A percentile compares a stretch with the other conserved stretches of the same genome.
phyloP scores from a whole-genome alignment of 1,140 invertebrate genomes.

The Megalopta genalis region DNA sequence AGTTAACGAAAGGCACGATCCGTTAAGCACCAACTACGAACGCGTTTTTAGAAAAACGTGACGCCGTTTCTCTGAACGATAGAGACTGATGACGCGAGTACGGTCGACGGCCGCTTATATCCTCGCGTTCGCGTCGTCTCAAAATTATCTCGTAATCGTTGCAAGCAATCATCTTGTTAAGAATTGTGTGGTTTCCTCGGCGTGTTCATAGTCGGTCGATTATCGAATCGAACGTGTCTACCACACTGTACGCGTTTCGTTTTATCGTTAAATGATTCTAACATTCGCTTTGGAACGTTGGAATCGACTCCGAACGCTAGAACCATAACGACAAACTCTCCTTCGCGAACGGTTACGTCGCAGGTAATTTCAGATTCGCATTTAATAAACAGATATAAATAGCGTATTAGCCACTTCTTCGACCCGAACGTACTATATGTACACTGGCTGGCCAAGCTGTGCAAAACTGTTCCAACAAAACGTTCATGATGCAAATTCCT shows the following conservation, averaged over 20 bases:
- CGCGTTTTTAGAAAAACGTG: conserved; percentile 49
- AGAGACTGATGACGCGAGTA: conserved; percentile 35
- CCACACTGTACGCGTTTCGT: background rate
- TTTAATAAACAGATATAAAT: conserved; percentile 41
- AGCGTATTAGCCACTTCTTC: background rate
- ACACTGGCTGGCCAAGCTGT: conserved; percentile 3
- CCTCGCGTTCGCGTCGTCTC: conserved; percentile 23
- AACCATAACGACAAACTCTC: background rate
- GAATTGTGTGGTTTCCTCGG: background rate
- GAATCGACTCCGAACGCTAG: background rate
- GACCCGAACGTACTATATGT: background rate
- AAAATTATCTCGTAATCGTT: background rate
- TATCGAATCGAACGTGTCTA: background rate
- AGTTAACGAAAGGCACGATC: background rate
- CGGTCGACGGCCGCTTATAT: conserved; percentile 51
- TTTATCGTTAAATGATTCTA: background rate
- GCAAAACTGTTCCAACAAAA: background rate
- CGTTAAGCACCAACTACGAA: background rate
- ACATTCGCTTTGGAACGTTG: background rate
- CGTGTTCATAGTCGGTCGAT: background rate
- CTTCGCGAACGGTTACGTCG: conserved; percentile 6
- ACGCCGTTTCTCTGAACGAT: conserved; percentile 52
- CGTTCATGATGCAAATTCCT: conserved; percentile 24
- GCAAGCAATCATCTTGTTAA: background rate
- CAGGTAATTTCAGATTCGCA: conserved; percentile 8